Conservation (phyloP, 1,140 invertebrate species). For the Limonius californicus region DNA sequence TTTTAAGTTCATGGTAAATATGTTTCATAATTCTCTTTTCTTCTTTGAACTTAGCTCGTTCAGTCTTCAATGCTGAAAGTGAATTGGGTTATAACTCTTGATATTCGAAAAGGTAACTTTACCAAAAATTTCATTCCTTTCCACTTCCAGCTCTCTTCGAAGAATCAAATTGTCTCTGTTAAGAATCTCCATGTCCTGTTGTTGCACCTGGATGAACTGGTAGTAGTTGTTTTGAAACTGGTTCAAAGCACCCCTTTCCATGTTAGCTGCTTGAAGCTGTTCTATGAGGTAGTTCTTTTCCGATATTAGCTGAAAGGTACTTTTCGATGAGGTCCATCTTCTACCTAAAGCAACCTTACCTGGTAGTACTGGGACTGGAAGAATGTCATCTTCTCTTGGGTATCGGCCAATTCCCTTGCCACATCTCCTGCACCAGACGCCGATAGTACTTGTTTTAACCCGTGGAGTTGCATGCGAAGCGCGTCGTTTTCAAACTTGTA, state of each 20-base stretch:
- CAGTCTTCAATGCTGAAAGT: slow-evolving; percentile 33
- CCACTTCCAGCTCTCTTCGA: slow-evolving; percentile 30
- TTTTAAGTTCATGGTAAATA: slow-evolving; percentile 37
- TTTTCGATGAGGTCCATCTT: neutral
- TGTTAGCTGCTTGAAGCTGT: slow-evolving; percentile 12
- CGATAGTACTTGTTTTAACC: slow-evolving; percentile 23
- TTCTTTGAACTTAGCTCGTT: slow-evolving; percentile 38
- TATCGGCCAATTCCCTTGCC: slow-evolving; percentile 31
- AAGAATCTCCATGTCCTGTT: slow-evolving; percentile 29
- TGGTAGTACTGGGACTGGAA: slow-evolving; percentile 31
- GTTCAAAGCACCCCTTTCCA: slow-evolving; percentile 13
- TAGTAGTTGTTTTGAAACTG: slow-evolving; percentile 26
- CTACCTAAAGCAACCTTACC: no score
- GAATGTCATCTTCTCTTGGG: slow-evolving; percentile 28
- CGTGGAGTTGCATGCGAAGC: slow-evolving; percentile 20
- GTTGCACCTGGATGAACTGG: slow-evolving; percentile 28
- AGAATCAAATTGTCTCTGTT: slow-evolving; percentile 27
- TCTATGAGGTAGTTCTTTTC: slow-evolving; percentile 22
- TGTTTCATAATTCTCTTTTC: slow-evolving; percentile 39
- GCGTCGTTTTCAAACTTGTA: slow-evolving; percentile 23
- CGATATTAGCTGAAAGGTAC: slow-evolving; percentile 17
- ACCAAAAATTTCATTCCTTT: slow-evolving; percentile 30
- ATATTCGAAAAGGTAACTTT: no score
- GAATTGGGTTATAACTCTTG: no score
- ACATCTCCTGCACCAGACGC: slow-evolving; percentile 33